Evolutionary conservation across 2,888 invertebrate species (phyloP).

Genomic region (Drosophila paranaensis): DNA sequence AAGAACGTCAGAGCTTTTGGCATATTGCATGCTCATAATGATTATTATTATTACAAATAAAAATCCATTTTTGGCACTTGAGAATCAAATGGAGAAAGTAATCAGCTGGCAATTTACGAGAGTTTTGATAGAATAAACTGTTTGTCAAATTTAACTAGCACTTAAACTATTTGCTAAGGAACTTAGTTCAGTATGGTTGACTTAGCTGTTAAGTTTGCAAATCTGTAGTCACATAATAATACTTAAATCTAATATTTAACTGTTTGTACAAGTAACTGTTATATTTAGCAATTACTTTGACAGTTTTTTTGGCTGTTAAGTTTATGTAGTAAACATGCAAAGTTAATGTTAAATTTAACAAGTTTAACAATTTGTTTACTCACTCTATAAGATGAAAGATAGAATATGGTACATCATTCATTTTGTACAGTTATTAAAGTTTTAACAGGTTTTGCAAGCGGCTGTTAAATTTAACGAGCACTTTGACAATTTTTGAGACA

Average conservation of each 20-base stretch:
- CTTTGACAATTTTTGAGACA: background rate
- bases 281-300: too few species aligned
- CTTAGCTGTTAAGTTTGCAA: background rate
- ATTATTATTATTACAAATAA: slow-evolving; percentile 3
- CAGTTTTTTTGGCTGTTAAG: too few species aligned
- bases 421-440: background rate
- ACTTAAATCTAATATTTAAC: background rate
- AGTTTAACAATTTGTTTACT: background rate
- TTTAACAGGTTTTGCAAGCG: background rate
- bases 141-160: background rate
- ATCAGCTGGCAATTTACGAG: background rate
- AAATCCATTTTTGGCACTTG: slow-evolving; percentile 14
- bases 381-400: background rate
- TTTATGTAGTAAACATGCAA: background rate
- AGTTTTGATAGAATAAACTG: background rate
- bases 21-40: slow-evolving; percentile 11
- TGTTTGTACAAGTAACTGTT: background rate
- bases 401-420: background rate
- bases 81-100: background rate
- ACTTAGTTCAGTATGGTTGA: background rate
- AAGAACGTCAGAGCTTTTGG: slow-evolving; percentile 32
- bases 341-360: background rate
- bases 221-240: background rate
- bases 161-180: background rate
- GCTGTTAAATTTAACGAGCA: background rate